Evolutionary conservation across 2,888 invertebrate species (phyloP), one percentile per base, ranked within the genome.

Genomic region (Nudaria mundana): DNA sequence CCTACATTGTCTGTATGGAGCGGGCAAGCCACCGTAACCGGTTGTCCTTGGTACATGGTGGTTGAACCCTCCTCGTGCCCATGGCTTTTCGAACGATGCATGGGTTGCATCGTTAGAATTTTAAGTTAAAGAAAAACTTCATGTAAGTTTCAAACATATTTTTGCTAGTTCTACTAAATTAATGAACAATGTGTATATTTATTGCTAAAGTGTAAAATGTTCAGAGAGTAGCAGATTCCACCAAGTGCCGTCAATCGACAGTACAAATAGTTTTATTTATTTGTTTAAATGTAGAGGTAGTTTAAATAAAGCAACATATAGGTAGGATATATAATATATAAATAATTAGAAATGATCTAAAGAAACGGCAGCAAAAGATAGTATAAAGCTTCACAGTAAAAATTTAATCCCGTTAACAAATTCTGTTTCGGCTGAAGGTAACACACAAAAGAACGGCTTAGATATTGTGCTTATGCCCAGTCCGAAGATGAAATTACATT

Each of bases 401-500:
- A 52, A 51, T 45, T 63, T 81, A 82, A 82, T 81, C 76, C 77
- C 73, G 68, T 71, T 76, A 71, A 75, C 69, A 68, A 70, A 74
- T 63, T 56, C 52, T 71, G 65, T 73, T 76, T 74, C 67, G 71
- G 66, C 65, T 66, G 76, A 71, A 69, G n/a, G 76, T 76, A 74
- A 70, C 64, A 75, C 66, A 54, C 77, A 76, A 77, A 54, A 71
- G 66, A 64, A 62, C 60, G 65, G 63, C 67, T 73, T 69, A 73
- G 68, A 58, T 42, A 69, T 68, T 71, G 62, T 74, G 67, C 75
- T 68, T 71, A 61, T 74, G 67, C 75, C 71, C 67, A 73, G 78
- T 79, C 79, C 73, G 61, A 72, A 81, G 76, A 82, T 76, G 81
- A 83, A 82, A 88, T 87, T 85, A 69, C 64, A 79, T 86, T 87